phyloP scores from a whole-genome alignment of 35 echinoderm and acorn worm species.

The Diadema setosum region DNA sequence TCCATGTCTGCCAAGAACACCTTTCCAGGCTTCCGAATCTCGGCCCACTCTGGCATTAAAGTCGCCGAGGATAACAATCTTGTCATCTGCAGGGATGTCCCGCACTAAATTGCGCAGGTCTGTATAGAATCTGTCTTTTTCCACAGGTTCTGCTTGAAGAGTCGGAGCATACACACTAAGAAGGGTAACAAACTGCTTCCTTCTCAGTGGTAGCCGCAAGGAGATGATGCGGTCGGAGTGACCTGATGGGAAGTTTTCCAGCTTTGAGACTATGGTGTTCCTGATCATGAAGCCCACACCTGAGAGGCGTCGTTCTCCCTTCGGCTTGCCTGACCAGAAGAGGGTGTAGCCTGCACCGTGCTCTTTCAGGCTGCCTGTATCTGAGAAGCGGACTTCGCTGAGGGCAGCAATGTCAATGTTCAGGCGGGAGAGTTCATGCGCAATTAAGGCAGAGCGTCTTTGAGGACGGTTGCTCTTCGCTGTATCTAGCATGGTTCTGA shows the following conservation, averaged over 20 bases:
- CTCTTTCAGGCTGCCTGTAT: slow-evolving; percentile 46
- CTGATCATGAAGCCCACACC: slow-evolving; percentile 41
- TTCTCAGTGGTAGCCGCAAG: not conserved
- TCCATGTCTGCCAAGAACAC: not conserved
- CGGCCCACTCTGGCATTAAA: not conserved
- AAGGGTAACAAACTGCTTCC: slow-evolving; percentile 4
- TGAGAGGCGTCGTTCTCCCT: not conserved
- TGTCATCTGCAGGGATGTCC: not conserved
- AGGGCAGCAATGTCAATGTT: slow-evolving; percentile 43
- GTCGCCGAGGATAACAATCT: not conserved
- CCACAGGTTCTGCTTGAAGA: too few species aligned
- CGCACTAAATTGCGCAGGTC: not conserved
- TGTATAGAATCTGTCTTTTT: not conserved
- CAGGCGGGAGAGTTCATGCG: slow-evolving; percentile 34
- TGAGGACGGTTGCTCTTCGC: slow-evolving; percentile 12
- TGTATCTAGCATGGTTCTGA: slow-evolving; percentile 45
- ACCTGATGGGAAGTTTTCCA: slow-evolving; percentile 1
- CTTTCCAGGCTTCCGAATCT: not conserved
- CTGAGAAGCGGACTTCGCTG: slow-evolving; percentile 46
- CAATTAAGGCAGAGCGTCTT: slow-evolving; percentile 26
- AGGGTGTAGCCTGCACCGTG: slow-evolving; percentile 52
- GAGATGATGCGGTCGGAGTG: slow-evolving; percentile 40
- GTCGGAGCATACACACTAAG: slow-evolving; percentile 18
- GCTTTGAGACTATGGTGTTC: slow-evolving; percentile 31
- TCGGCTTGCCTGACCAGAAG: slow-evolving; percentile 57